Base-by-base conservation (phyloP, 1,140 invertebrate species). In the Mizuhopecten yessoensis region DNA sequence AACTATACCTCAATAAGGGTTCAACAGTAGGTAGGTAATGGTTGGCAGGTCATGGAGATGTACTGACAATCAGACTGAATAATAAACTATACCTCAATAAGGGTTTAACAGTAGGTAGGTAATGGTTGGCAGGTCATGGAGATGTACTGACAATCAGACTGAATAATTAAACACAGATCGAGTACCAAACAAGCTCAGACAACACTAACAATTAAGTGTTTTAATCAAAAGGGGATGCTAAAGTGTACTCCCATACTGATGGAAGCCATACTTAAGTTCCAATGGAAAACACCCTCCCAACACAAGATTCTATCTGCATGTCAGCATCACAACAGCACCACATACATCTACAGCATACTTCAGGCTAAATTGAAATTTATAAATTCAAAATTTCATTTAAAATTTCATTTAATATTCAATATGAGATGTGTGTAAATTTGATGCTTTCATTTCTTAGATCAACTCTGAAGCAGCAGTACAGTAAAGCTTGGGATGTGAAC, bases 381-480 rank as follows among this genome's bases (percentile, higher is more conserved):
- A 3, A 57, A 20, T 17, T 57, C 3, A 57, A 75, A 75, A 29
- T 75, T 75, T n/a, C 1, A 75, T 23, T n/a, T n/a, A n/a, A n/a
- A 57, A 57, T 20, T 57, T 2, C 20, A 11, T 57, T 23, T 23
- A 11, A n/a, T 9, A 75, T 75, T 75, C 57, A 75, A 75, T 75
- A 75, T 7, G 29, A 75, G n/a, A 75, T n/a, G 23, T 75, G 9
- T 29, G n/a, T n/a, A 75, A 75, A 75, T 75, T 75, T 75, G 23
- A 5, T n/a, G 57, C n/a, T 75, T 75, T 75, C 57, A 75, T 75
- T 75, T 75, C 29, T 75, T n/a, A n/a, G n/a, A n/a, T n/a, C n/a
- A 17, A 23, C n/a, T 75, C 57, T 13, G 42, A 45, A 45, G 42
- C 42, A 45, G 42, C 42, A 45, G 17, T 75, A 5, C 57, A 75